Evolutionary conservation across 2,797 vertebrate species (phyloP), one percentile per base, ranked within the genome.

Genomic region (Epinephelus coioides): DNA sequence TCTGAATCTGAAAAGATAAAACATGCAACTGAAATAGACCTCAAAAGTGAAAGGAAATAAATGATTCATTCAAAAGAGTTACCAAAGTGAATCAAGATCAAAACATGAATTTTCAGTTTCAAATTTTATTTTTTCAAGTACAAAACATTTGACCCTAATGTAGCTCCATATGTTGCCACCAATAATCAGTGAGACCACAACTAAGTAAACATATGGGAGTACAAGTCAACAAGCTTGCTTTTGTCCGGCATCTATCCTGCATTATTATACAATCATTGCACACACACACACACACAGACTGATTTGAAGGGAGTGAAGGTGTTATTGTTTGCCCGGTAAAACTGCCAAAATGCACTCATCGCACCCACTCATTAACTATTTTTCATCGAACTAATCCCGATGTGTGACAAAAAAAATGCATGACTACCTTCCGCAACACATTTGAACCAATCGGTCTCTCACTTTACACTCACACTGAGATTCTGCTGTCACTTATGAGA

Each of bases 401-500:
- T 12, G 25, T 54, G 68, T 69, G 65, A 74, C 44, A 49, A 68
- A 57, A 21, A 43, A 63, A 57, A 46, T 71, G 38, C 1, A n/a
- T 15, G 18, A 34, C 56, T 61, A 49, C 44, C 63, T 62, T 71
- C 53, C 69, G 23, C 30, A 57, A 65, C 73, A 79, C 40, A 55
- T 79, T 67, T 61, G 4, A 70, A 84, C 62, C 51, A 81, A 65
- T 69, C 56, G 60, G 21, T 73, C 50, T 73, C n/a, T 64, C 68
- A 54, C 68, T 72, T 69, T 69, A 46, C 65, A 40, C 73, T 62
- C 51, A 27, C 61, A 43, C 60, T 80, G 18, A 59, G 50, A 75
- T 63, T 50, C 73, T 70, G 59, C 53, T 81, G 79, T 76, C 63
- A 78, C 64, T 65, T 73, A 19, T 8, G 47, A 80, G 84, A 82